These are phyloP conservation scores for Agriopis marginaria DNA, from an alignment of 2,888 invertebrate species.

Conservation along the genomic window DNA sequence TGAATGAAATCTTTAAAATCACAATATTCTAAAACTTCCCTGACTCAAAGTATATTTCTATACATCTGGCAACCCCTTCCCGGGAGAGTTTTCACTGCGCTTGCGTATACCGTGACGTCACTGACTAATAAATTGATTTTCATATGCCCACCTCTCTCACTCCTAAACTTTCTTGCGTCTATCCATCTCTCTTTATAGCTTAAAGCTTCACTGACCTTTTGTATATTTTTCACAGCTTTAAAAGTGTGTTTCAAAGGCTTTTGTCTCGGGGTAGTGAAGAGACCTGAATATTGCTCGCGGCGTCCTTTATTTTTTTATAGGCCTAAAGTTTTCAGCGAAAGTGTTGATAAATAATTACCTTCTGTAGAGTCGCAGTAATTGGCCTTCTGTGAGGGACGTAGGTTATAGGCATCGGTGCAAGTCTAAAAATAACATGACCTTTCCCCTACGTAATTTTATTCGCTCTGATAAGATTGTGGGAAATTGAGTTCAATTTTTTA, in stretches of 20 bases:
- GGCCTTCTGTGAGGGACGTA: conserved; percentile 32
- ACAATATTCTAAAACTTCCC: conserved; percentile 12
- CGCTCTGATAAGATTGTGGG: conserved; percentile 28
- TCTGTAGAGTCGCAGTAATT: conserved; percentile 26
- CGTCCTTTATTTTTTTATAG: conserved; percentile 60
- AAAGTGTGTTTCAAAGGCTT: conserved; percentile 76
- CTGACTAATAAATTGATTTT: conserved; percentile 87
- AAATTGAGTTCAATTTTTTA: conserved; percentile 2
- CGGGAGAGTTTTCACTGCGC: conserved; percentile 74
- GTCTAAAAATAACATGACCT: conserved; percentile 42
- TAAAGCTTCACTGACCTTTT: conserved; percentile 81
- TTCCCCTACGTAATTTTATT: conserved; percentile 33
- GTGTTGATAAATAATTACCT: conserved; percentile 36
- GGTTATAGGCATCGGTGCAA: conserved; percentile 34
- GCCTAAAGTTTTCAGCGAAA: conserved; percentile 44
- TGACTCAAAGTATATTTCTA: conserved; percentile 40
- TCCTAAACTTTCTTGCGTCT: conserved; percentile 46
- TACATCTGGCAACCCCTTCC: conserved; percentile 70
- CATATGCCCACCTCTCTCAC: conserved; percentile 69
- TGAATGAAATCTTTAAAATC: background rate
- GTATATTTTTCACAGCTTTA: conserved; percentile 77
- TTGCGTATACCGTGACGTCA: conserved; percentile 83
- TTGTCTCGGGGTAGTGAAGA: conserved; percentile 76
- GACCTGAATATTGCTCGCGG: conserved; percentile 67
- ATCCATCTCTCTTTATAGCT: conserved; percentile 65